Base-by-base conservation (phyloP, 1,140 invertebrate genomes). In the Orchestia grillus region DNA sequence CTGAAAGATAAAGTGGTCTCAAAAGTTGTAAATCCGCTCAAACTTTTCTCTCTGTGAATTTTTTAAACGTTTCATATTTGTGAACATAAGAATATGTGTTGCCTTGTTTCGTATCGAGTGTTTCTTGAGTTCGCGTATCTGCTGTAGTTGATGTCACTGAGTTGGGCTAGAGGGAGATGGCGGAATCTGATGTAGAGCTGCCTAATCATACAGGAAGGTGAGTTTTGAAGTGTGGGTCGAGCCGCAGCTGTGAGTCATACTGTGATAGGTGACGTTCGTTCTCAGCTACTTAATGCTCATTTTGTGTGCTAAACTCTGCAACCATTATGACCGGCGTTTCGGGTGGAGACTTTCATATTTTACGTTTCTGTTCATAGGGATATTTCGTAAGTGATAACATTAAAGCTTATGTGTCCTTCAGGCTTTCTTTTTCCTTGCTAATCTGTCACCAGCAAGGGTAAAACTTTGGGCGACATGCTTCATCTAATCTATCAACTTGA, bases 251-350 rank as follows among this genome's bases (percentile, higher is more conserved):
- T 94, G 40, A 94, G 92, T 47, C 92, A 47, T 94, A 94, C 92
- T 94, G 92, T 94, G 92, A 94, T 94, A 94, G 92, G 92, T 94
- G 92, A 94, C 92, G 92, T 94, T 19, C 44, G 44, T 94, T 94
- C 44, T 94, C 92, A 94, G 92, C 92, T 94, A 94, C 92, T 94
- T 94, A 94, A 94, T 94, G 92, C 92, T 94, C 92, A 94, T 94
- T 94, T 94, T 94, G 92, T 94, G 92, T 94, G 44, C 92, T 94
- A 94, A 94, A 94, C 43, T 94, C 43, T 94, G 43, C 40, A 94
- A n/a, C 43, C 92, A 53, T 77, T 42, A 47, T 94, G 44, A 36
- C 92, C 40, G 43, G 92, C 44, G 40, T 90, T 90, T 90, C 44
- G 41, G 92, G 44, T 94, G 92, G 44, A 45, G 43, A 94, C 92